Conservation (phyloP, 2,797 vertebrate genomes). For the Peromyscus aztecus region DNA sequence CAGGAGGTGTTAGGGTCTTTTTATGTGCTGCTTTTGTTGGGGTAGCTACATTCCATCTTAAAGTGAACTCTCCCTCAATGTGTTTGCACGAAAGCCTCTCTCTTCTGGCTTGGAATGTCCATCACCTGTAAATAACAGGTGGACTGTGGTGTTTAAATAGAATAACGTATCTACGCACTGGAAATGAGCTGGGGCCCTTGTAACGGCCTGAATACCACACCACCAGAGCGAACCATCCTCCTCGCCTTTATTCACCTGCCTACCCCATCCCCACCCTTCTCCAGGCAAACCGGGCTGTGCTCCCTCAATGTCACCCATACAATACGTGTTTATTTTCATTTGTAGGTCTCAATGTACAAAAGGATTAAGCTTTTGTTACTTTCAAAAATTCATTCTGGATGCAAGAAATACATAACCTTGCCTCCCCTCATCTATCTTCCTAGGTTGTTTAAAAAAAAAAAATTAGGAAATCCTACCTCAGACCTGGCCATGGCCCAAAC, state of each 20-base stretch:
- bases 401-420: neutral
- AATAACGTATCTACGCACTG: conserved; percentile 61
- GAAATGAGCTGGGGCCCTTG: conserved; percentile 63
- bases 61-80: conserved; percentile 32
- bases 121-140: conserved; percentile 71
- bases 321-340: conserved; percentile 51
- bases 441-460: neutral
- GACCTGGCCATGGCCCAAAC: neutral
- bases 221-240: conserved; percentile 66
- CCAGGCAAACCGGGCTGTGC: neutral
- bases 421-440: neutral
- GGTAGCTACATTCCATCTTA: conserved; percentile 8
- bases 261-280: neutral
- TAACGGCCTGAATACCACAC: conserved; percentile 62
- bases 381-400: conserved; percentile 59
- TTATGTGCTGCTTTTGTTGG: neutral
- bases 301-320: conserved; percentile 18
- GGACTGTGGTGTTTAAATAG: conserved; percentile 63
- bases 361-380: conserved; percentile 61
- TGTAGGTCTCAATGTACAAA: conserved; percentile 17
- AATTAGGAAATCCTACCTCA: neutral
- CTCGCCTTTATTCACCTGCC: conserved; percentile 42
- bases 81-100: conserved; percentile 50
- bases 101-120: conserved; percentile 35
- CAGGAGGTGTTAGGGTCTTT: neutral